Conservation (phyloP, 2,113 vertebrate species). For the Urocynchramus pylzowi region DNA sequence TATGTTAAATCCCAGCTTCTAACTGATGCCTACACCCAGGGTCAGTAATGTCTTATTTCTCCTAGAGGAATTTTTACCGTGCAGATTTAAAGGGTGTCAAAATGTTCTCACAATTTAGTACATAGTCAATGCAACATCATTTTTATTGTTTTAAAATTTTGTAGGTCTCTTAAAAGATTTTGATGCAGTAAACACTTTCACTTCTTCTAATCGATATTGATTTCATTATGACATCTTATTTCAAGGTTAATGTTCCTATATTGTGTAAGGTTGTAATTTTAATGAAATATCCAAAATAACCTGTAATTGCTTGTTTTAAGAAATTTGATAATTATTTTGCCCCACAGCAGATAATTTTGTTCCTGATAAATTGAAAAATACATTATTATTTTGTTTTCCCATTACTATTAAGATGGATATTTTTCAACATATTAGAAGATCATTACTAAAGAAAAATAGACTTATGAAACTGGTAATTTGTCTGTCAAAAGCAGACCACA, state of each 20-base stretch:
- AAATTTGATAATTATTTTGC: conserved; percentile 39
- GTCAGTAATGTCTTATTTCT: neutral
- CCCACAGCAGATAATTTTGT: neutral
- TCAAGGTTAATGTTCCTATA: conserved; percentile 22
- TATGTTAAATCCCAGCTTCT: neutral
- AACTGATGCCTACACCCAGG: neutral
- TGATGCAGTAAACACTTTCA: neutral
- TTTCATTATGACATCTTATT: neutral
- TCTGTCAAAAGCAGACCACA: conserved; percentile 58
- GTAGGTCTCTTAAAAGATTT: neutral
- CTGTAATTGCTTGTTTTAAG: conserved; percentile 26
- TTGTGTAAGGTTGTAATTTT: conserved; percentile 30
- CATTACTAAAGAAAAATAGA: conserved; percentile 54
- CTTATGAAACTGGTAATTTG: conserved; percentile 68
- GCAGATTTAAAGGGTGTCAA: neutral
- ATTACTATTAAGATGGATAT: conserved; percentile 35
- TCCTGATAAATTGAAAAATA: conserved; percentile 29
- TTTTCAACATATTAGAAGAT: conserved; percentile 58
- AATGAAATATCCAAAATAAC: conserved; percentile 18
- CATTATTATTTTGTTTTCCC: conserved; percentile 43
- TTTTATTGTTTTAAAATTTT: neutral
- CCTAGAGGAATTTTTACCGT: neutral
- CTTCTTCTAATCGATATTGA: neutral
- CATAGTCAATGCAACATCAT: neutral
- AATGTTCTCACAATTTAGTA: neutral